phyloP scores from a whole-genome alignment of 92 coral and sea anemone species.

The Phymanthus crucifer region DNA sequence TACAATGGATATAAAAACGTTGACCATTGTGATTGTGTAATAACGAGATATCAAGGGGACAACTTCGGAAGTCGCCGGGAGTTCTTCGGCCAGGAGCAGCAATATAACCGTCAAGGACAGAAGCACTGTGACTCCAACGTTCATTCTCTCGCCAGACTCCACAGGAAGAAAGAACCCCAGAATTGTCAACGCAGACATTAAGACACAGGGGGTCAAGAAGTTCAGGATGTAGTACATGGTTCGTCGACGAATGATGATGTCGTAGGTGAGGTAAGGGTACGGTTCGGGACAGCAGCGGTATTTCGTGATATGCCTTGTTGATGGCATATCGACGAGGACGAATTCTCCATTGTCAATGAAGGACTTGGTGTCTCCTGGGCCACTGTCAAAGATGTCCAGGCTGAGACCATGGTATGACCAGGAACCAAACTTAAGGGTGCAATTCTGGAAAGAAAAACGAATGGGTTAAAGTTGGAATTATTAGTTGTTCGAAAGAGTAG shows the following conservation, averaged over 20 bases:
- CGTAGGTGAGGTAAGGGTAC: conserved; percentile 73
- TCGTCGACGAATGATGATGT: conserved; percentile 71
- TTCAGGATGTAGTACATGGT: conserved; percentile 88
- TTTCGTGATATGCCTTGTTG: conserved; percentile 63
- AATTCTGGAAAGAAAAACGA: conserved; percentile 52
- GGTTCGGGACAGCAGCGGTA: conserved; percentile 91
- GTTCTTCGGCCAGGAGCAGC: conserved; percentile 78
- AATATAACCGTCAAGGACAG: conserved; percentile 81
- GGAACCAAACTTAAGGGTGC: conserved; percentile 86
- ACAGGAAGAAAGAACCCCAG: conserved; percentile 85
- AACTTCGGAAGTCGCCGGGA: conserved; percentile 94
- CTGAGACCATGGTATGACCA: conserved; percentile 88
- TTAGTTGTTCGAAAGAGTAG: background rate
- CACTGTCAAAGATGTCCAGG: conserved; percentile 71
- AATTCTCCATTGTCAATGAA: conserved; percentile 90
- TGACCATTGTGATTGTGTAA: conserved; percentile 88
- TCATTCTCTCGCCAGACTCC: conserved; percentile 92
- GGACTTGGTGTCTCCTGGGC: conserved; percentile 74
- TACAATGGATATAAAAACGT: conserved; percentile 80
- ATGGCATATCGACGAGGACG: conserved; percentile 78
- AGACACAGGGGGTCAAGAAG: conserved; percentile 80
- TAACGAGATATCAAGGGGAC: conserved; percentile 88
- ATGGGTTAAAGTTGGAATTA: background rate
- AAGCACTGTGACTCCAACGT: conserved; percentile 84
- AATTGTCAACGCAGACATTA: conserved; percentile 86